A percentile compares a stretch with the other conserved stretches of the same genome.
phyloP scores from a whole-genome alignment of 2,797 vertebrate species.

The Protosalanx chinensis region DNA sequence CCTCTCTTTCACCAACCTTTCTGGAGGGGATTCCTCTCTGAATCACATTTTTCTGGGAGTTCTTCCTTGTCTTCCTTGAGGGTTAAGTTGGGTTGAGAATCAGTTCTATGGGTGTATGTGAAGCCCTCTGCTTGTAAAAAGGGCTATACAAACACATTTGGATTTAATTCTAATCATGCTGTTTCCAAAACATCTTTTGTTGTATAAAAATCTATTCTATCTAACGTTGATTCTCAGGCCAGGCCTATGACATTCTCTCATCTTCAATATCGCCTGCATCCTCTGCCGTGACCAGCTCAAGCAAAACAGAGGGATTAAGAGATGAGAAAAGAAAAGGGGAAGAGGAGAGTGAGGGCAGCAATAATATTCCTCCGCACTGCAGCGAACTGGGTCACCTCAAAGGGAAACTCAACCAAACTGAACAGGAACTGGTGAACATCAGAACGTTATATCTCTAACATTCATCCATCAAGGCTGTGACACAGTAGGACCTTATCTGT shows the following conservation, averaged over 20 bases:
- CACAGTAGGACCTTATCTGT: too few relatives aligned
- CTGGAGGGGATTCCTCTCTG: too few relatives aligned
- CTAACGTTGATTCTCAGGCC: conserved; percentile 9
- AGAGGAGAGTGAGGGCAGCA: conserved; percentile 10
- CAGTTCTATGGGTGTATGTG: too few relatives aligned
- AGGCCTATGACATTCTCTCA: conserved; percentile 21
- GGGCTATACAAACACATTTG: too few relatives aligned
- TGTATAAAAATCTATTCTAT: not conserved
- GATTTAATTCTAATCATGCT: too few relatives aligned
- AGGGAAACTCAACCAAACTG: conserved; percentile 27
- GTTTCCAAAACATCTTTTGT: not conserved
- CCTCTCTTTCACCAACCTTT: too few relatives aligned
- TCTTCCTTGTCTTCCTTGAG: too few relatives aligned
- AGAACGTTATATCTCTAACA: not conserved
- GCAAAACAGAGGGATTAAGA: not conserved
- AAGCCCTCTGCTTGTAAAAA: too few relatives aligned
- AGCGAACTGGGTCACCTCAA: conserved; percentile 24
- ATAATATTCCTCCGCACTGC: not conserved
- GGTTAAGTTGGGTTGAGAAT: too few relatives aligned
- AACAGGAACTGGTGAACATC: conserved; percentile 36
- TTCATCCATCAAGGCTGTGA: not conserved
- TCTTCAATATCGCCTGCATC: not conserved
- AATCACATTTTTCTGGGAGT: too few relatives aligned
- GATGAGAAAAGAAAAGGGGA: not conserved
- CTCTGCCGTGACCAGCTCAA: not conserved